phyloP scores from a whole-genome alignment of 1,140 invertebrate genomes.

The Trichoplusia ni region DNA sequence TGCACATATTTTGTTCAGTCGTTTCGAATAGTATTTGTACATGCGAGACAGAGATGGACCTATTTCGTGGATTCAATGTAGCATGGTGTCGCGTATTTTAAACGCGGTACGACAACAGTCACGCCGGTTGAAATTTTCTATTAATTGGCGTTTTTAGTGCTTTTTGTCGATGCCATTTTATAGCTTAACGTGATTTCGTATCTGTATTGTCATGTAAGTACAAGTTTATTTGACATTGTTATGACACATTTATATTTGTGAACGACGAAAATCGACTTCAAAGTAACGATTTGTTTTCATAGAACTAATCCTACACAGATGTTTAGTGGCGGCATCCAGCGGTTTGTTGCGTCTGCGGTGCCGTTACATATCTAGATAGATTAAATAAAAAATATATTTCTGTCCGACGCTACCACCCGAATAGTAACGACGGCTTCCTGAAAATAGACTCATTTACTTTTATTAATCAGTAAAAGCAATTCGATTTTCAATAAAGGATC shows the following conservation, averaged over 20 bases:
- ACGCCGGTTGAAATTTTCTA: constrained; percentile 64
- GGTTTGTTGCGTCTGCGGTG: not conserved
- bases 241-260: constrained; percentile 34
- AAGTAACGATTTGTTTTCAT: constrained; percentile 34
- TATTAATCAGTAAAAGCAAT: constrained; percentile 72
- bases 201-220: constrained; percentile 38
- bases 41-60: constrained; percentile 38
- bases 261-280: constrained; percentile 18
- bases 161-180: constrained; percentile 51
- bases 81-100: constrained; percentile 53
- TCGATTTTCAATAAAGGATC: constrained; percentile 64
- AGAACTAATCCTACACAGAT: constrained; percentile 21
- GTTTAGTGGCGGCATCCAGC: constrained; percentile 12
- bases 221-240: constrained; percentile 36
- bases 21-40: constrained; percentile 17
- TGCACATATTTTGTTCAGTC: constrained; percentile 33
- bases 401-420: constrained; percentile 5
- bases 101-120: constrained; percentile 57
- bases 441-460: constrained; percentile 65
- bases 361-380: not conserved
- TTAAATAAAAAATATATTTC: constrained; percentile 35
- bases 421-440: constrained; percentile 33
- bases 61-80: constrained; percentile 26
- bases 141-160: constrained; percentile 69
- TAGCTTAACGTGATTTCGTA: constrained; percentile 44